Conservation (phyloP, 2,888 invertebrate species). For the Dryobotodes eremita region DNA sequence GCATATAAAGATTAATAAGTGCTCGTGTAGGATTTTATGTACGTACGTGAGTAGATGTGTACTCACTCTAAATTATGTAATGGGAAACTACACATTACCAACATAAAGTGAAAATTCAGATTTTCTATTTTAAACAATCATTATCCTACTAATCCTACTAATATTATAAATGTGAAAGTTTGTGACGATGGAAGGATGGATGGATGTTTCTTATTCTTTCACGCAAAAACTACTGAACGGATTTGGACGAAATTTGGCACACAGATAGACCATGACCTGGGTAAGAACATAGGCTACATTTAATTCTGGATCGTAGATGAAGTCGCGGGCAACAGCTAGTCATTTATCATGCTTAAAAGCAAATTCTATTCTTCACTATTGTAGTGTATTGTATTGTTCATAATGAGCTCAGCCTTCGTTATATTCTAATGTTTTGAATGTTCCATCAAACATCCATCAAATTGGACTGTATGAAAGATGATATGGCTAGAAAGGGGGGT, state of each 20-base stretch:
- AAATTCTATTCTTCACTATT: not conserved
- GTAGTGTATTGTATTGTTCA: not conserved
- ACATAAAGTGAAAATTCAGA: not conserved
- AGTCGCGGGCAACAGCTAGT: no score
- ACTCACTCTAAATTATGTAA: conserved; percentile 15
- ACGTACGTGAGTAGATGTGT: not conserved
- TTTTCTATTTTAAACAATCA: not conserved
- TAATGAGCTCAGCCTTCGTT: not conserved
- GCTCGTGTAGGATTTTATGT: conserved; percentile 30
- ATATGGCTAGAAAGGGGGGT: not conserved
- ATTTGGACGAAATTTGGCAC: no score
- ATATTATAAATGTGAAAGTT: no score
- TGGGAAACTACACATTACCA: not conserved
- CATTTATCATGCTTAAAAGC: not conserved
- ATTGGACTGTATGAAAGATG: not conserved
- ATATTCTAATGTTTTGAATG: not conserved
- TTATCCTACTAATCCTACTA: no score
- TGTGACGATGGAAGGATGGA: no score
- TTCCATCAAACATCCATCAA: not conserved
- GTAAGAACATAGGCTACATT: no score
- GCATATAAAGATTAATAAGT: conserved; percentile 35
- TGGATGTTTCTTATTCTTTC: no score
- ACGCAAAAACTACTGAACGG: no score
- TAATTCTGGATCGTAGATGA: no score
- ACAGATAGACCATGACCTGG: no score